phyloP scores from a whole-genome alignment of 2,888 invertebrate species.

The Conus canariensis region DNA sequence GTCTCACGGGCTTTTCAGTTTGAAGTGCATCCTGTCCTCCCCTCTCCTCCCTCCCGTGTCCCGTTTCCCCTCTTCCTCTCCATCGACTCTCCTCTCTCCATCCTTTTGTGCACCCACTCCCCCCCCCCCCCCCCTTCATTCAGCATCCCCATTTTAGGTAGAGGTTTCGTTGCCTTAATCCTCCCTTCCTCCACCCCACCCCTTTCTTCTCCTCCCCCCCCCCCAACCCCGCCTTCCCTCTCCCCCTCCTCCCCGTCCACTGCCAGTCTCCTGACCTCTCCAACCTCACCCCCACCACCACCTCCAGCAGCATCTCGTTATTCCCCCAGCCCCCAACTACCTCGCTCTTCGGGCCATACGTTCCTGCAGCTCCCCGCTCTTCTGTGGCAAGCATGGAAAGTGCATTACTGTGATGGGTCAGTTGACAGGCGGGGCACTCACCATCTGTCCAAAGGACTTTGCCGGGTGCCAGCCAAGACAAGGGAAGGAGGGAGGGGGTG shows the following conservation, averaged over 20 bases:
- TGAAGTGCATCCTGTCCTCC: not conserved
- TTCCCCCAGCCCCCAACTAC: too few relatives aligned
- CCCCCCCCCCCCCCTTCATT: not conserved
- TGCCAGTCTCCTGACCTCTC: too few relatives aligned
- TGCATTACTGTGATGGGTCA: slow-evolving; percentile 30
- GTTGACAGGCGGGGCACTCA: slow-evolving; percentile 1
- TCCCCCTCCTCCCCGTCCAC: not conserved
- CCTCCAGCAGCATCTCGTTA: too few relatives aligned
- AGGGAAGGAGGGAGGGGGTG: not conserved
- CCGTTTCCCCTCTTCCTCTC: not conserved
- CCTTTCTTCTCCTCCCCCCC: not conserved
- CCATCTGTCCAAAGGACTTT: not conserved
- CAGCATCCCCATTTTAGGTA: too few relatives aligned
- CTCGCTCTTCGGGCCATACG: too few relatives aligned
- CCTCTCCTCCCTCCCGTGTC: not conserved
- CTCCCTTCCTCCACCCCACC: not conserved
- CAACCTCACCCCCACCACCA: too few relatives aligned
- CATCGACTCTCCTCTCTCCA: not conserved
- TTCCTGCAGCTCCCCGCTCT: too few relatives aligned
- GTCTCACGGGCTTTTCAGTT: too few relatives aligned
- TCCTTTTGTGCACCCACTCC: not conserved
- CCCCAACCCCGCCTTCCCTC: not conserved
- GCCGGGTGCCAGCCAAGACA: not conserved
- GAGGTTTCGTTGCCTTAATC: not conserved
- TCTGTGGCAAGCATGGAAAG: not conserved